Conservation (phyloP, 1,140 invertebrate species). For the Mya arenaria region DNA sequence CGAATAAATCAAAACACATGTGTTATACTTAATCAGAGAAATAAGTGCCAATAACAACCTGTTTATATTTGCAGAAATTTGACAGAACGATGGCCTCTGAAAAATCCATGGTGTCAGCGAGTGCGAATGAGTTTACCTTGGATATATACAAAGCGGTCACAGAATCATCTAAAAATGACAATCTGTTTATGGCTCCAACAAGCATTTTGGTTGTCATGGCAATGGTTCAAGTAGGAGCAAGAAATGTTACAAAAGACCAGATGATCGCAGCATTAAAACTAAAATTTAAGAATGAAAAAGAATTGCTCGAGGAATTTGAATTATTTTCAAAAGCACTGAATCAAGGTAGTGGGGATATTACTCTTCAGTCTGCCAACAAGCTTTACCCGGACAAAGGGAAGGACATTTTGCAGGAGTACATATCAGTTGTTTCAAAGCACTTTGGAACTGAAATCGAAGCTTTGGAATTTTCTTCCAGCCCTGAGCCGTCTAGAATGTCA, state of each 20-base stretch:
- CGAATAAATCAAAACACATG: too few relatives aligned
- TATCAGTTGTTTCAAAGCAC: constrained; percentile 9
- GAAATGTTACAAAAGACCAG: constrained; percentile 44
- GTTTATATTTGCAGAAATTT: too few relatives aligned
- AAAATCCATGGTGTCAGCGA: too few relatives aligned
- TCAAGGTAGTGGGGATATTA: constrained; percentile 13
- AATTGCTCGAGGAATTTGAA: constrained; percentile 6
- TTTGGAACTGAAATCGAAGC: constrained; percentile 29
- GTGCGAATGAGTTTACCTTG: too few relatives aligned
- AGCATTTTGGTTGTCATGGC: constrained; percentile 42
- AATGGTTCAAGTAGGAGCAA: constrained; percentile 46
- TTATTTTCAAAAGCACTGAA: constrained; percentile 22
- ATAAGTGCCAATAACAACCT: too few relatives aligned
- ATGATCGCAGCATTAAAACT: constrained; percentile 33
- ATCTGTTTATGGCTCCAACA: constrained; percentile 34
- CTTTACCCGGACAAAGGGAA: constrained; percentile 42
- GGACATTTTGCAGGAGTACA: constrained; percentile 22
- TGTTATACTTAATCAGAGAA: too few relatives aligned
- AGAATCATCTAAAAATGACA: background rate
- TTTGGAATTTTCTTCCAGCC: constrained; percentile 15
- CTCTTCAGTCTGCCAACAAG: constrained; percentile 28
- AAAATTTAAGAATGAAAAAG: background rate
- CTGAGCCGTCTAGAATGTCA: constrained; percentile 68
- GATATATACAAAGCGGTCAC: constrained; percentile 28
- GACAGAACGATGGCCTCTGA: too few relatives aligned